phyloP scores from a whole-genome alignment of 2,113 vertebrate species.

The Alethe diademata region DNA sequence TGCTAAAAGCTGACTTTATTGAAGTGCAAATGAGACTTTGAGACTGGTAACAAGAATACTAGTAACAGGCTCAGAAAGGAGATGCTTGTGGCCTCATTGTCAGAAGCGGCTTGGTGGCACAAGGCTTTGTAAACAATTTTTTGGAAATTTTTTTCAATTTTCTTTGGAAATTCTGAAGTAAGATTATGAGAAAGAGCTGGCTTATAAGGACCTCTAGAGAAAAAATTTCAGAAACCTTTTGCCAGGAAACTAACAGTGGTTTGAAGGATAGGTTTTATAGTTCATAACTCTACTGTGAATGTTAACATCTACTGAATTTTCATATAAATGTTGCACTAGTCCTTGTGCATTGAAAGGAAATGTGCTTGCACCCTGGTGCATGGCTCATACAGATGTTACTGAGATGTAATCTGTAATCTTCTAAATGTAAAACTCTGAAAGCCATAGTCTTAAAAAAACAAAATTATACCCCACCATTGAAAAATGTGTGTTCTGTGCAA shows the following conservation, averaged over 20 bases:
- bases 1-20: neutral
- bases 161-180: neutral
- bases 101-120: neutral
- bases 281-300: neutral
- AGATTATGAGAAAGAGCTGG: neutral
- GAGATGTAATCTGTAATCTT: constrained; percentile 1
- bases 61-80: neutral
- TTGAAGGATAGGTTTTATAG: neutral
- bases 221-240: neutral
- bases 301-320: neutral
- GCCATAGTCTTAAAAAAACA: constrained; percentile 28
- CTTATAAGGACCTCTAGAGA: neutral
- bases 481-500: neutral
- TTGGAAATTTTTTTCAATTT: too few species aligned
- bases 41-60: neutral
- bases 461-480: neutral
- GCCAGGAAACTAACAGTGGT: neutral
- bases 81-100: neutral
- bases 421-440: constrained; percentile 37
- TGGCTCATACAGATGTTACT: neutral
- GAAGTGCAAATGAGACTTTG: neutral
- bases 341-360: constrained; percentile 7
- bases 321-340: constrained; percentile 17
- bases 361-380: constrained; percentile 17
- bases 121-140: neutral